Conservation (phyloP, 2,797 vertebrate genomes). For the Hyperoplus lanceolatus region DNA sequence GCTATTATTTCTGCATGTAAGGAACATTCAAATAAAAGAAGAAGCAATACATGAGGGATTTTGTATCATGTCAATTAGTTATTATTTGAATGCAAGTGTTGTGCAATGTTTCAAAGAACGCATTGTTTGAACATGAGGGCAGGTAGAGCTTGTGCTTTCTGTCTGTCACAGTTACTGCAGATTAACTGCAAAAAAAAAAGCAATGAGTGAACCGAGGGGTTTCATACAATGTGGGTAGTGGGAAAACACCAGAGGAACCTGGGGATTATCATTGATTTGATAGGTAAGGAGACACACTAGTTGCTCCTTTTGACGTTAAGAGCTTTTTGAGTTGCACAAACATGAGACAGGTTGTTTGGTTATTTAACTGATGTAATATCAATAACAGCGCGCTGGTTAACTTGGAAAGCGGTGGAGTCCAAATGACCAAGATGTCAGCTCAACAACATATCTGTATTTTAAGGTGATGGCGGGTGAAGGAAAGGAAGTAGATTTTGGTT, state of each 20-base stretch:
- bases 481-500: neutral
- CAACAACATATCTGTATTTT: neutral
- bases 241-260: constrained; percentile 6
- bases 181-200: constrained; percentile 25
- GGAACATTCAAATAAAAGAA: neutral
- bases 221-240: neutral
- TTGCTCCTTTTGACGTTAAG: neutral
- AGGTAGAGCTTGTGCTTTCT: neutral
- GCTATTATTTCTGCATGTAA: neutral
- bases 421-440: neutral
- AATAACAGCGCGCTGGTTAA: neutral
- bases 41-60: neutral
- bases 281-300: constrained; percentile 6
- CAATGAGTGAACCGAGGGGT: neutral
- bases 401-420: neutral
- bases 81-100: neutral
- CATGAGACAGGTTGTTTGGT: neutral
- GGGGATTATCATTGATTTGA: neutral
- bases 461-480: neutral
- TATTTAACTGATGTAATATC: neutral
- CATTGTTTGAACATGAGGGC: neutral
- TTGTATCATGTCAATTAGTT: neutral
- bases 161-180: neutral
- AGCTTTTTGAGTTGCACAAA: neutral
- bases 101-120: neutral